Percentiles rank a stretch among this genome's conserved stretches.
These are phyloP conservation scores for Oreotrochilus melanogaster DNA, from an alignment of 2,113 vertebrate species.

Conservation along the genomic window DNA sequence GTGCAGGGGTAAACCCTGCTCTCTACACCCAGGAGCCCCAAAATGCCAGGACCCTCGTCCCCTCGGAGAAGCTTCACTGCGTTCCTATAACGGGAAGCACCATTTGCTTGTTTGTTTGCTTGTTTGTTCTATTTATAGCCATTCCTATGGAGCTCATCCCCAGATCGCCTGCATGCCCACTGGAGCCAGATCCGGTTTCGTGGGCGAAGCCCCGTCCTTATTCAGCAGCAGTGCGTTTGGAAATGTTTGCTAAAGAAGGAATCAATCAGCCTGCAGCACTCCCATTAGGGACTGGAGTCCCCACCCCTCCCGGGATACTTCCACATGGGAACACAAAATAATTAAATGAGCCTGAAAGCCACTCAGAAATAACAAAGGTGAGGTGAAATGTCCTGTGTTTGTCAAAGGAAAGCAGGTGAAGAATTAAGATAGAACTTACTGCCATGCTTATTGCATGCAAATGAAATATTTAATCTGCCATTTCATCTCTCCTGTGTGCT, in stretches of 20 bases:
- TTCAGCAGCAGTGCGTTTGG: background rate
- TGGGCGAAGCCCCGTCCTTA: background rate
- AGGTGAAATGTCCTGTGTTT: conserved; percentile 25
- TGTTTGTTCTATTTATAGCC: conserved; percentile 36
- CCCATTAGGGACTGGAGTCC: background rate
- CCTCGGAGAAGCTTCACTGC: background rate
- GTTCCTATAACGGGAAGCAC: background rate
- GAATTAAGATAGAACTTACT: conserved; percentile 37
- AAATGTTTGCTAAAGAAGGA: conserved; percentile 6
- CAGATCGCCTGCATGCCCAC: background rate
- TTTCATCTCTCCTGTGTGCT: conserved; percentile 52
- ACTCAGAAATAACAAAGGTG: background rate
- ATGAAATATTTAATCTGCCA: conserved; percentile 55
- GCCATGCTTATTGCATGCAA: conserved; percentile 15
- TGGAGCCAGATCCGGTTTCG: conserved; percentile 33
- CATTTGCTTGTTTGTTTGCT: background rate
- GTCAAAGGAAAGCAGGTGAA: conserved; percentile 54
- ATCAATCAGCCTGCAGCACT: background rate
- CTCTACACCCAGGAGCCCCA: background rate
- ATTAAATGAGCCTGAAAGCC: background rate
- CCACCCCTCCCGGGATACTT: background rate
- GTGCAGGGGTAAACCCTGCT: background rate
- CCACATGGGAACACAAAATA: background rate
- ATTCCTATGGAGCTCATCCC: background rate
- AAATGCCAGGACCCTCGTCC: rapidly evolving